Conservation (phyloP, 2,113 vertebrate species). For the Gallinago jamesoni region DNA sequence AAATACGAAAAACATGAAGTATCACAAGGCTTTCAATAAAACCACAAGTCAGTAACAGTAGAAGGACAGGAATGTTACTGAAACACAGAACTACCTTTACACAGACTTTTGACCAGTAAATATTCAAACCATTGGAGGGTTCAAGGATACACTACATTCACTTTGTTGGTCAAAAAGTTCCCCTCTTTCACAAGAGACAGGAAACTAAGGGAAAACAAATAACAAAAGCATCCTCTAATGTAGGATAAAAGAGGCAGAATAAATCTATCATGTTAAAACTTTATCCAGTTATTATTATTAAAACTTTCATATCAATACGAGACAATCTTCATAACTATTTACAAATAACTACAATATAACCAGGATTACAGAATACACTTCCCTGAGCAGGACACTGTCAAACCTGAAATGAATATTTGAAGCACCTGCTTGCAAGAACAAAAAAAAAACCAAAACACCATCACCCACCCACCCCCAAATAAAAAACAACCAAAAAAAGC, state of each 20-base stretch:
- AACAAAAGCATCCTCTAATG: not conserved
- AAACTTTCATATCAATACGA: not conserved
- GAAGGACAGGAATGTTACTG: not conserved
- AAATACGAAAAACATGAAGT: not conserved
- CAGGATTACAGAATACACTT: not conserved
- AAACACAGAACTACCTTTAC: not conserved
- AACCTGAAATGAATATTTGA: constrained; percentile 1
- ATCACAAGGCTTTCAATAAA: not conserved
- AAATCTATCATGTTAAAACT: not conserved
- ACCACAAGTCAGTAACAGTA: not conserved
- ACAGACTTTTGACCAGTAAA: not conserved
- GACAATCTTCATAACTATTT: not conserved
- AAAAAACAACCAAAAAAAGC: not conserved
- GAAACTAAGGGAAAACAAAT: not conserved
- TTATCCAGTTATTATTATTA: not conserved
- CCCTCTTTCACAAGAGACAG: too few species aligned
- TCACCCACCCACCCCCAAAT: not conserved
- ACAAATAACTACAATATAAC: not conserved
- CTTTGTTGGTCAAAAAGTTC: too few species aligned
- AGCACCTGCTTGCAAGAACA: not conserved
- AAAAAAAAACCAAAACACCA: not conserved
- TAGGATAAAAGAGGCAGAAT: not conserved
- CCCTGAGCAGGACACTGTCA: not conserved
- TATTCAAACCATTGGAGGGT: not conserved
- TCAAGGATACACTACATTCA: not conserved